Evolutionary conservation across 1,140 invertebrate genomes (phyloP).

Genomic region (Bombus cullumanus): DNA sequence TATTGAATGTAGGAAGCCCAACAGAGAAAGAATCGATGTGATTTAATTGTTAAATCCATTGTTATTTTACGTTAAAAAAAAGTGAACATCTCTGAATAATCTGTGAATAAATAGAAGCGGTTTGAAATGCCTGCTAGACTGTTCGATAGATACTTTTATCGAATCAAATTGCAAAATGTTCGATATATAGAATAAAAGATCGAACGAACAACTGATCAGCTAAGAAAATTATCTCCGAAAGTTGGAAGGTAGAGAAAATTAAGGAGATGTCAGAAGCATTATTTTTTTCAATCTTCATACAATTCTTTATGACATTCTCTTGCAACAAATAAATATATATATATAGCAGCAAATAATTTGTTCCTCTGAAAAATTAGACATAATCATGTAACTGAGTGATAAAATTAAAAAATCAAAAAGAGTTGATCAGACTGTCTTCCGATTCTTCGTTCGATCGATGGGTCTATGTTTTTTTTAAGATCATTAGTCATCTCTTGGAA

Average conservation of each 20-base stretch:
- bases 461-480: background rate
- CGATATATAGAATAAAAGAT: background rate
- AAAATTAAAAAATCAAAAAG: no score
- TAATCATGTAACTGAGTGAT: background rate
- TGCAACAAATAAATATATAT: background rate
- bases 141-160: background rate
- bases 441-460: background rate
- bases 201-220: no score
- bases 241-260: background rate
- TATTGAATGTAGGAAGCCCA: background rate
- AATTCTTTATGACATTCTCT: background rate
- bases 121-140: background rate
- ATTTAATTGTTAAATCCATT: background rate
- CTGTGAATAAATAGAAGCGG: background rate
- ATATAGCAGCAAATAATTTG: background rate
- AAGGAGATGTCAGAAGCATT: background rate
- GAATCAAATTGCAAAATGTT: background rate
- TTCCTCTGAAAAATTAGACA: background rate
- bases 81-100: background rate
- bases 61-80: background rate
- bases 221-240: fast-evolving
- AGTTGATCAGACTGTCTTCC: no score
- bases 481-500: background rate
- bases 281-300: background rate
- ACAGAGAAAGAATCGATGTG: background rate